Percentiles rank a stretch among this genome's conserved stretches.
Conservation (phyloP, 2,113 vertebrate genomes). For the Laticauda laticaudata region DNA sequence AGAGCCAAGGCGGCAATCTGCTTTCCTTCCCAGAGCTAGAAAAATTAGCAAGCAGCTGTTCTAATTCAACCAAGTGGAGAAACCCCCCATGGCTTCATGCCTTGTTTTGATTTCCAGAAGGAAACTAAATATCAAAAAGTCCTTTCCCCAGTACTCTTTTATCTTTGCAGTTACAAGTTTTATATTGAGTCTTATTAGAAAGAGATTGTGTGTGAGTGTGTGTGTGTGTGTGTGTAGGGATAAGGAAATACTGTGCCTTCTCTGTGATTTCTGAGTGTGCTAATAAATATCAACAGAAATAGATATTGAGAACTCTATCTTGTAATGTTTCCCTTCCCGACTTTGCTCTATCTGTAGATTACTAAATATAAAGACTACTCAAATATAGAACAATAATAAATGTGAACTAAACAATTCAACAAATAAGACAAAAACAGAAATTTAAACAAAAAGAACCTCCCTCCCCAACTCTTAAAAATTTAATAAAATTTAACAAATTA, state of each 20-base stretch:
- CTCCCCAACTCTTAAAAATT: background rate
- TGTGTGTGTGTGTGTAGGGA: background rate
- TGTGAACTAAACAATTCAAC: background rate
- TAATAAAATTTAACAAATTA: background rate
- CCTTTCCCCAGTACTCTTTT: constrained; percentile 27
- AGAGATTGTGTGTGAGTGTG: background rate
- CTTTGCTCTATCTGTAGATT: background rate
- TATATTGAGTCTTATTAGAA: background rate
- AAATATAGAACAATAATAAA: background rate
- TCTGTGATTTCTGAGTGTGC: background rate
- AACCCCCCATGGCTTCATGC: constrained; percentile 64
- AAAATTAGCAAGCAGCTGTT: constrained; percentile 68
- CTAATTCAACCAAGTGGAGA: constrained; percentile 61
- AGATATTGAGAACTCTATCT: background rate
- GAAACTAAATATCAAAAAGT: constrained; percentile 67
- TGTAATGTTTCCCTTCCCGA: background rate
- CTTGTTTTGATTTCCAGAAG: constrained; percentile 73
- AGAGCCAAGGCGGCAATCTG: constrained; percentile 59
- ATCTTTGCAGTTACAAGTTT: constrained; percentile 40
- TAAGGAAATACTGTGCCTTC: background rate
- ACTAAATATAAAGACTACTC: background rate
- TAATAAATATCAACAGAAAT: background rate
- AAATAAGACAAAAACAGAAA: background rate
- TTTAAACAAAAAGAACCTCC: background rate
- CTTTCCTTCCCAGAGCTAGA: constrained; percentile 56